Conservation (phyloP, 2,888 invertebrate genomes). For the Tigriopus californicus region DNA sequence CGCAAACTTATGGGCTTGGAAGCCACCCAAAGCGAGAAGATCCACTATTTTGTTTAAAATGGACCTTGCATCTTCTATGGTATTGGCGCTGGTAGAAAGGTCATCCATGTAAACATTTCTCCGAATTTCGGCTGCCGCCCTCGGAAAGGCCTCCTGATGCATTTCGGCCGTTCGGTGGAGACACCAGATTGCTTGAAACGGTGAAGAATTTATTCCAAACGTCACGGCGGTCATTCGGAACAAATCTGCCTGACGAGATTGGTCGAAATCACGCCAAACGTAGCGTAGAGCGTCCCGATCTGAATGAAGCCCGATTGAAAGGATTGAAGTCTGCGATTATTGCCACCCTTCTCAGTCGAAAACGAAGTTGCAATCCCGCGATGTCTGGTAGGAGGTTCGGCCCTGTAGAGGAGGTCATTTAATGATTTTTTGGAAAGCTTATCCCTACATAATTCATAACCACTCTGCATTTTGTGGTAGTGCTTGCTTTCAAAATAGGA, state of each 20-base stretch:
- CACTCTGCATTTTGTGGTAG: too few relatives aligned
- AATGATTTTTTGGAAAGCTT: not conserved
- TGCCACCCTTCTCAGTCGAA: not conserved
- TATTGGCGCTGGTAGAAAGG: too few relatives aligned
- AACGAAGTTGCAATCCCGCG: not conserved
- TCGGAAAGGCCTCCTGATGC: not conserved
- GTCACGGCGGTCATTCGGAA: not conserved
- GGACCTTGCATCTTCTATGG: too few relatives aligned
- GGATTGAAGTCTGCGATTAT: not conserved
- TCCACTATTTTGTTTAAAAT: too few relatives aligned
- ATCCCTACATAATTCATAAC: too few relatives aligned
- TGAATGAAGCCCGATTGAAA: not conserved
- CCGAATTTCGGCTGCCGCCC: not conserved
- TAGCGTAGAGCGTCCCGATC: not conserved
- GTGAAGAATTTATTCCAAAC: not conserved
- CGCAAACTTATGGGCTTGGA: too few relatives aligned
- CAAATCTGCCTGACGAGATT: too few relatives aligned
- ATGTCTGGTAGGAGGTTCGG: not conserved
- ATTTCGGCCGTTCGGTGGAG: not conserved
- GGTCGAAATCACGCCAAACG: not conserved
- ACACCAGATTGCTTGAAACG: not conserved
- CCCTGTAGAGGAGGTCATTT: not conserved
- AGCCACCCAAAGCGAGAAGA: too few relatives aligned
- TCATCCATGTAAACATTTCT: too few relatives aligned
- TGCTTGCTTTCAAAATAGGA: too few relatives aligned